Evolutionary conservation across 2,797 vertebrate genomes (phyloP), one percentile per base, ranked within the genome.

Genomic region (Pseudomugil gertrudae): DNA sequence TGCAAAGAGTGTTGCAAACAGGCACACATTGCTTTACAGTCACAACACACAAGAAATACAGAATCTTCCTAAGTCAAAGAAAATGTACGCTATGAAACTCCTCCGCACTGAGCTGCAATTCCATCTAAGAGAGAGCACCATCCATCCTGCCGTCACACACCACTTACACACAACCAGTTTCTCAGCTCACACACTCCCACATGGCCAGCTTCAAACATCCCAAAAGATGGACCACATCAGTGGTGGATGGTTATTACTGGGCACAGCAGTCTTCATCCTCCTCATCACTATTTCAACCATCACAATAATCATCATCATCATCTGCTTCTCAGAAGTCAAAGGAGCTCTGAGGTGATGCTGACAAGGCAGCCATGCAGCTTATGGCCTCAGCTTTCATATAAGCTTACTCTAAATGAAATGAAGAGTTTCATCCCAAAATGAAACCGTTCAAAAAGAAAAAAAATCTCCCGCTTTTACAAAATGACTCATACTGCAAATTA

Each of bases 291-390:
- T 35, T 43, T 24, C 38, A 53, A 17, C 43, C 23, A 50, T 33
- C 69, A 27, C 21, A 36, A 27, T 48, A 69, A 3, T 54, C 69
- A 7, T 38, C 76, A 10, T 63, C 69, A 51, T 51, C 24, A 51
- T 60, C 33, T 27, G 38, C 33, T 45, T 19, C 54, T 60, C 15
- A n/a, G 36, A 56, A 69, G 61, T 38, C 62, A 35, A 54, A 11
- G 40, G 19, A 43, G 47, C 67, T 69, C 62, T 19, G 69, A 61
- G 81, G 56, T 43, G 57, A 62, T 77, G 83, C 87, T 90, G 85
- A 89, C 65, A 8, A 75, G 35, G 84, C 84, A 75, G 74, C 55
- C n/a, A 1, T 3, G 7, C 40, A 53, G 81, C 75, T 84, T 84
- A 87, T 43, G 24, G 66, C 72, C 79, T 89, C 74, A 83, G 68